Evolutionary conservation across 2,113 vertebrate species (phyloP).

Genomic region (Embiotoca jacksoni): DNA sequence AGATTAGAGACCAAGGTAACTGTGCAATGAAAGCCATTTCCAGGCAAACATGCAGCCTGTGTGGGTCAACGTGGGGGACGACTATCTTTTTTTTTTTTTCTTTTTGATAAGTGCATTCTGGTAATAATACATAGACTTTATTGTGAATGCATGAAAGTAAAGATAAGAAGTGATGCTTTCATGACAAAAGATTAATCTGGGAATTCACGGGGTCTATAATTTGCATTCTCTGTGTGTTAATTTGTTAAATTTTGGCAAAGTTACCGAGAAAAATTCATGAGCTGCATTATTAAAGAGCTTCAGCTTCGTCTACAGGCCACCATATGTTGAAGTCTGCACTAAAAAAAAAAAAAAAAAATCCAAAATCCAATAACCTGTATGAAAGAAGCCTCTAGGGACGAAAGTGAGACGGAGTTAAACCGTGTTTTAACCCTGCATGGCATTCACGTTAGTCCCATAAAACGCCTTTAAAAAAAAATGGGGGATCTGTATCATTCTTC

Average conservation of each 20-base stretch:
- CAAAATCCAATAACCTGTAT: conserved; percentile 58
- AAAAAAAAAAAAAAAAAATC: conserved; percentile 50
- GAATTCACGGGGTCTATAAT: background rate
- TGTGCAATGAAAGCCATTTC: conserved; percentile 48
- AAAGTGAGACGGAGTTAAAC: conserved; percentile 41
- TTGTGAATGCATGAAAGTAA: conserved; percentile 23
- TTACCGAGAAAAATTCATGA: conserved; percentile 49
- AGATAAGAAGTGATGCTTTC: conserved; percentile 48
- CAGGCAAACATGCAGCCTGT: conserved; percentile 28
- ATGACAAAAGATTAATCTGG: conserved; percentile 6
- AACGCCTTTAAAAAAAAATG: conserved; percentile 20
- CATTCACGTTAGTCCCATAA: too few species aligned
- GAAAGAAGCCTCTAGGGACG: conserved; percentile 64
- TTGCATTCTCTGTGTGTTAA: conserved; percentile 31
- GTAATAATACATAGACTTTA: conserved; percentile 45
- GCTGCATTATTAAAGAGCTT: conserved; percentile 55
- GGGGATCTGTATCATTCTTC: conserved; percentile 49
- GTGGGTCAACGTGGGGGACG: conserved; percentile 41
- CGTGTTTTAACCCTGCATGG: conserved; percentile 51
- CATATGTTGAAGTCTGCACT: conserved; percentile 53
- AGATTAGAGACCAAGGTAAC: conserved; percentile 78
- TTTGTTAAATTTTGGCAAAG: conserved; percentile 49
- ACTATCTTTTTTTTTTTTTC: conserved; percentile 11
- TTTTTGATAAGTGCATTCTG: background rate
- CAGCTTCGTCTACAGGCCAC: conserved; percentile 12